phyloP scores from a whole-genome alignment of 2,113 vertebrate species.

The Macquaria ambigua region DNA sequence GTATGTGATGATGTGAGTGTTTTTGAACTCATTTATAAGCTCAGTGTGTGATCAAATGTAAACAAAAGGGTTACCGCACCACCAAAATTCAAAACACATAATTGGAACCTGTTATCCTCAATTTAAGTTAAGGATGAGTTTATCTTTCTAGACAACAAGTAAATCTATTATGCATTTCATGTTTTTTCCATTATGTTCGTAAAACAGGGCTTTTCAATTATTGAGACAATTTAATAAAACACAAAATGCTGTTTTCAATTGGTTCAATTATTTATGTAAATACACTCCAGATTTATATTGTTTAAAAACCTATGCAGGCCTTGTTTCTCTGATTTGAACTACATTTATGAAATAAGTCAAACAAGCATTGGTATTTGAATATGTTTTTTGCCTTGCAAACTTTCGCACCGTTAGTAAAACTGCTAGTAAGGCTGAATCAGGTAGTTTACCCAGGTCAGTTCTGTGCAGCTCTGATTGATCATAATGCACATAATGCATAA shows the following conservation, averaged over 20 bases:
- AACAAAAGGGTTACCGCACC: not conserved
- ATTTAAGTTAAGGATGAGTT: not conserved
- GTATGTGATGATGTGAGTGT: too few species aligned
- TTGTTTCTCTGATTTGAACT: too few species aligned
- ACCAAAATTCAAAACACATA: not conserved
- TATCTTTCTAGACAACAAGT: not conserved
- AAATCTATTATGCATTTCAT: not conserved
- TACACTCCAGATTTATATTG: not conserved
- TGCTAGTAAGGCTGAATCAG: not conserved
- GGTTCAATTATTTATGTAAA: not conserved
- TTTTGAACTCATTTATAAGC: not conserved
- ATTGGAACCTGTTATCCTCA: not conserved
- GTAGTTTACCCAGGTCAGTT: not conserved
- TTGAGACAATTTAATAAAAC: not conserved
- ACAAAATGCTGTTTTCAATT: not conserved
- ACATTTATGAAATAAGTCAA: too few species aligned
- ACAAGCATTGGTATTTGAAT: not conserved
- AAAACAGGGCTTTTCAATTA: not conserved
- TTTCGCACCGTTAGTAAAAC: not conserved
- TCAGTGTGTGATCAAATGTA: not conserved
- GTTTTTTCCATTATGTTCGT: not conserved
- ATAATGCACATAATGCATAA: not conserved
- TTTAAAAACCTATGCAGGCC: not conserved
- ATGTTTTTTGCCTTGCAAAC: not conserved
- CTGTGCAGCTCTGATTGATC: not conserved